phyloP scores from a whole-genome alignment of 1,140 invertebrate genomes.

The Sycophaga agraensis region DNA sequence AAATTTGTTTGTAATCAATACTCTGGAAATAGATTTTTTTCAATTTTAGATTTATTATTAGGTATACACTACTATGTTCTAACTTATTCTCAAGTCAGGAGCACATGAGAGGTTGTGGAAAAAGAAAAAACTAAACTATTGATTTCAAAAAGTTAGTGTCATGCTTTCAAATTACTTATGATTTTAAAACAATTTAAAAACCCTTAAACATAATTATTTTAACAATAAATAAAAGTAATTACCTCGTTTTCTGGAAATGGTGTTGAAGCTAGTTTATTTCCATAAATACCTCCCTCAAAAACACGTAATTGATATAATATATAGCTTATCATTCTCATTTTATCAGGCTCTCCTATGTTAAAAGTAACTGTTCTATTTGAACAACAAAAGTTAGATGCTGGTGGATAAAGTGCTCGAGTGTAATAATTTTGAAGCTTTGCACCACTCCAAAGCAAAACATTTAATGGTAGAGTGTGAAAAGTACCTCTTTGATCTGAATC shows the following conservation, averaged over 20 bases:
- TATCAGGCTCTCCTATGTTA: constrained; percentile 51
- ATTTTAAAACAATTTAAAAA: no score
- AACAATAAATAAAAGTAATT: constrained; percentile 4
- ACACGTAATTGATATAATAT: constrained; percentile 54
- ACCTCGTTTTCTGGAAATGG: constrained; percentile 47
- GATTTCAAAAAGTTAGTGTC: no score
- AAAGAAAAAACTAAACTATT: no score
- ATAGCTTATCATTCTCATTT: constrained; percentile 57
- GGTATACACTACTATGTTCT: no score
- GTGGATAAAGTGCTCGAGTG: constrained; percentile 54
- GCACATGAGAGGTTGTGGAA: no score
- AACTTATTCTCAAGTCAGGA: no score
- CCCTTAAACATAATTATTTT: neutral
- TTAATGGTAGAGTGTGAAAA: constrained; percentile 59
- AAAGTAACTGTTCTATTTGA: constrained; percentile 54
- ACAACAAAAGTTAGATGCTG: constrained; percentile 49
- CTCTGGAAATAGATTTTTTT: no score
- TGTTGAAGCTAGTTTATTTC: constrained; percentile 45
- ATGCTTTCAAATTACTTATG: no score
- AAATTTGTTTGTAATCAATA: no score
- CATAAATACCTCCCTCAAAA: constrained; percentile 44
- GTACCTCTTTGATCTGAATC: constrained; percentile 51
- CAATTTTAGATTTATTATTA: no score
- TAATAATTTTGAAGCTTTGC: constrained; percentile 53
- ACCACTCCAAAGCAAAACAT: constrained; percentile 54